These are phyloP conservation scores for Halichoerus grypus DNA, from an alignment of 2,113 vertebrate species.

Conservation along the genomic window DNA sequence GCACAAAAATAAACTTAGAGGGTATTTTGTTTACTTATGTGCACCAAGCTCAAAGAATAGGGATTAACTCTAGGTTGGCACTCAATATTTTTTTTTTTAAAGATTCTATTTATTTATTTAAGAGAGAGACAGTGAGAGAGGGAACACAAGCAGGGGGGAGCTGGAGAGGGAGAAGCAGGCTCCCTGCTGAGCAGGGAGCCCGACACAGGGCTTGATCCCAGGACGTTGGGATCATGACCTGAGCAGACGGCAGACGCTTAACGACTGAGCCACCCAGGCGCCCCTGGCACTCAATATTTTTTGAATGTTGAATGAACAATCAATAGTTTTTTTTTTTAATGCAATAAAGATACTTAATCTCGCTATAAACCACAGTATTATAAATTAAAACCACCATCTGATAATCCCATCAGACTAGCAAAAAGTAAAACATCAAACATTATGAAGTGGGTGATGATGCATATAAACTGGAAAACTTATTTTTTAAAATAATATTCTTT, in stretches of 20 bases:
- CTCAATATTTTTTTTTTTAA: background rate
- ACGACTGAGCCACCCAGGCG: no score
- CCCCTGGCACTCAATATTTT: background rate
- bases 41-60: background rate
- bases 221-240: no score
- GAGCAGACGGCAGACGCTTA: no score
- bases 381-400: conserved; percentile 17
- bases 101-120: no score
- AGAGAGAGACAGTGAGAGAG: no score
- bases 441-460: background rate
- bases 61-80: background rate
- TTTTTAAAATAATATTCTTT: no score
- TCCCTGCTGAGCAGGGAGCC: no score
- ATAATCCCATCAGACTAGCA: background rate
- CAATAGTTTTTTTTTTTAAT: background rate
- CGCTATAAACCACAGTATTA: background rate
- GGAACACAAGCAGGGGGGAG: no score
- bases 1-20: background rate
- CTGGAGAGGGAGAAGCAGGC: no score
- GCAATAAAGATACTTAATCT: conserved; percentile 6
- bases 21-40: conserved; percentile 19
- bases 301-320: background rate
- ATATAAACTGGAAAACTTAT: conserved; percentile 14
- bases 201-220: no score
- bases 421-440: conserved; percentile 16